Percentiles rank a stretch among this genome's conserved stretches.
Conservation (phyloP, 2,113 vertebrate genomes). For the Hystrix cristata region DNA sequence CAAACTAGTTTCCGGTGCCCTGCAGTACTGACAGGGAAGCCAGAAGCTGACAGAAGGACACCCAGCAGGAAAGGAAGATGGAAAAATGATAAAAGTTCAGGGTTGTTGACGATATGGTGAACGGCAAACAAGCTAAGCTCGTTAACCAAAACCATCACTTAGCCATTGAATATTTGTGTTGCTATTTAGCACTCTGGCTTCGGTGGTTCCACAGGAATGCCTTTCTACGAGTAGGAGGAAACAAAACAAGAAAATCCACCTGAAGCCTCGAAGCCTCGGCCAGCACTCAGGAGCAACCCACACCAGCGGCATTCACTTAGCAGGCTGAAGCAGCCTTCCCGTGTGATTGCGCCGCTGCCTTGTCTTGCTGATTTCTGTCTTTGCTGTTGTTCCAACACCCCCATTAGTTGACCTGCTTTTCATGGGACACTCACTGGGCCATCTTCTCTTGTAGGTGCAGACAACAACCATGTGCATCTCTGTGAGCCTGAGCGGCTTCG, state of each 20-base stretch:
- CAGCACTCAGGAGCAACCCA: constrained; percentile 16
- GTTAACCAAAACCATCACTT: neutral
- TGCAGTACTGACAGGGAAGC: neutral
- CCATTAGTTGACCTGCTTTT: neutral
- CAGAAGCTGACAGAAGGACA: neutral
- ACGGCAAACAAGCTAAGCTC: neutral
- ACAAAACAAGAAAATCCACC: neutral
- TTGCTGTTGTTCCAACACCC: neutral
- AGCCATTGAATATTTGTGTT: neutral
- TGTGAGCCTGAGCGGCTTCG: constrained; percentile 98
- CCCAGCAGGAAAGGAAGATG: neutral
- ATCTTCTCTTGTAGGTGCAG: constrained; percentile 93
- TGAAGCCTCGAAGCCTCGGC: neutral
- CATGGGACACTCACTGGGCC: neutral
- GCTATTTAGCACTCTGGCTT: constrained; percentile 19
- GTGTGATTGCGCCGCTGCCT: neutral
- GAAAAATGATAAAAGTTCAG: neutral
- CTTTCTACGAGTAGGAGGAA: neutral
- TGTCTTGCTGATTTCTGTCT: neutral
- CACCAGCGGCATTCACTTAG: constrained; percentile 33
- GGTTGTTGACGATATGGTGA: neutral
- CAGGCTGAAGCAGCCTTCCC: constrained; percentile 1
- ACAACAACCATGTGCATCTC: constrained; percentile 99
- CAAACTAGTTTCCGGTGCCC: neutral
- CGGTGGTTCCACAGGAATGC: constrained; percentile 41